A percentile compares a stretch with the other conserved stretches of the same genome.
These are phyloP conservation scores for Sialia sialis DNA, from an alignment of 2,113 vertebrate genomes.

Conservation along the genomic window DNA sequence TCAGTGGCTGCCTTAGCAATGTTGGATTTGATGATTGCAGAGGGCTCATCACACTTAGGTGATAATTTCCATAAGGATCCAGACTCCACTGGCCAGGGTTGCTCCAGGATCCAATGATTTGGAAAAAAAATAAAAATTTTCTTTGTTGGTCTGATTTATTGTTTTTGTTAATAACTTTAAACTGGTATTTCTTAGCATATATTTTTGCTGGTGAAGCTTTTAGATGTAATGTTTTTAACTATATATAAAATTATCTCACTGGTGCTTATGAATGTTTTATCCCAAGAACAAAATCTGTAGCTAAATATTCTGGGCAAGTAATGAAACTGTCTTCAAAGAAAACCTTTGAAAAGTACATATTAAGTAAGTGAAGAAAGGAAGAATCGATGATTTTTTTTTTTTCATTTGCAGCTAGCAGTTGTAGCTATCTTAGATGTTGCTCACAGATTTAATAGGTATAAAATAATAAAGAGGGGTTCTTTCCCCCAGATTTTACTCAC, in stretches of 20 bases:
- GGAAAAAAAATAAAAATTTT: background rate
- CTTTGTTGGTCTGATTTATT: background rate
- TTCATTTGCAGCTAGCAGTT: background rate
- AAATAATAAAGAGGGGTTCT: background rate
- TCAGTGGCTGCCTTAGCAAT: background rate
- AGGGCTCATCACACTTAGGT: background rate
- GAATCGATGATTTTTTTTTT: background rate
- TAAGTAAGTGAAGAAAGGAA: background rate
- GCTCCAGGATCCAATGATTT: background rate
- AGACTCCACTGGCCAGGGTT: background rate
- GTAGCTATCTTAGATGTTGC: background rate
- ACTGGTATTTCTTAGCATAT: background rate
- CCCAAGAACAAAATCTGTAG: background rate
- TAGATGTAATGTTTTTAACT: background rate
- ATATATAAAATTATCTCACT: background rate
- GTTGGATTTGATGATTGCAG: background rate
- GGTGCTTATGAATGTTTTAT: background rate
- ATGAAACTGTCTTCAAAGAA: background rate
- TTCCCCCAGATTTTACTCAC: background rate
- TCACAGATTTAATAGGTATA: background rate
- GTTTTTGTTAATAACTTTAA: background rate
- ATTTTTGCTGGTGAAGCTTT: background rate
- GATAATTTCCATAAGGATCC: background rate
- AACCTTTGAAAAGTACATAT: background rate
- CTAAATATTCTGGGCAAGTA: conserved; percentile 6